Conservation (phyloP, 2,113 vertebrate genomes). For the Hemichromis elongatus region DNA sequence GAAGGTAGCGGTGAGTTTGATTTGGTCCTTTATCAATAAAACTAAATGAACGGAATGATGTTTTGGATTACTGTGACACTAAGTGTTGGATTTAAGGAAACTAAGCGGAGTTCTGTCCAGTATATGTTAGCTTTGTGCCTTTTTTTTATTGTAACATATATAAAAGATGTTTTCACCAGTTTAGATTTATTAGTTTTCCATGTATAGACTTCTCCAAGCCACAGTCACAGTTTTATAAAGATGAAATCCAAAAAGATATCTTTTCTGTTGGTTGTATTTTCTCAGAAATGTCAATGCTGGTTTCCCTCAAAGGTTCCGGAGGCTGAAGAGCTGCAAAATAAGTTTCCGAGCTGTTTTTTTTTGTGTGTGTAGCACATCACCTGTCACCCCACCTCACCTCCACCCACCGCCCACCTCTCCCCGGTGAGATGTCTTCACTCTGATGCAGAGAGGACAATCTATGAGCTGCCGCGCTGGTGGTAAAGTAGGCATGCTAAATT, state of each 20-base stretch:
- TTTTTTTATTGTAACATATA: not conserved
- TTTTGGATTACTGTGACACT: not conserved
- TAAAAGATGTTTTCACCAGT: not conserved
- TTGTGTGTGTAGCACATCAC: not conserved
- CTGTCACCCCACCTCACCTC: not conserved
- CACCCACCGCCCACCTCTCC: not conserved
- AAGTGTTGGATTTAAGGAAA: not conserved
- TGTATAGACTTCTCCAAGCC: not conserved
- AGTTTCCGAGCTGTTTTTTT: not conserved
- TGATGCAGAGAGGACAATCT: slow-evolving; percentile 5
- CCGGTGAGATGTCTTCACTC: not conserved
- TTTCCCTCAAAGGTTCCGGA: not conserved
- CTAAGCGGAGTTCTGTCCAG: not conserved
- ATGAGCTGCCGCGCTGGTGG: slow-evolving; percentile 5
- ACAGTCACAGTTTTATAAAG: not conserved
- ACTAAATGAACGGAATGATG: not conserved
- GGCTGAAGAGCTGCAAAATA: not conserved
- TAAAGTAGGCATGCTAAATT: slow-evolving; percentile 45
- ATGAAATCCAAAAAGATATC: rapidly evolving
- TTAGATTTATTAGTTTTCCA: not conserved
- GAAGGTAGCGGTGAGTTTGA: not conserved
- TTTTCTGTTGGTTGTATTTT: not conserved
- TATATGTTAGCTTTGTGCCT: too few species aligned
- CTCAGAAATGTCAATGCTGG: not conserved
- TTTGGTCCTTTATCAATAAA: not conserved